Evolutionary conservation across 2,888 invertebrate genomes (phyloP).

Genomic region (Falcaria lacertinaria): DNA sequence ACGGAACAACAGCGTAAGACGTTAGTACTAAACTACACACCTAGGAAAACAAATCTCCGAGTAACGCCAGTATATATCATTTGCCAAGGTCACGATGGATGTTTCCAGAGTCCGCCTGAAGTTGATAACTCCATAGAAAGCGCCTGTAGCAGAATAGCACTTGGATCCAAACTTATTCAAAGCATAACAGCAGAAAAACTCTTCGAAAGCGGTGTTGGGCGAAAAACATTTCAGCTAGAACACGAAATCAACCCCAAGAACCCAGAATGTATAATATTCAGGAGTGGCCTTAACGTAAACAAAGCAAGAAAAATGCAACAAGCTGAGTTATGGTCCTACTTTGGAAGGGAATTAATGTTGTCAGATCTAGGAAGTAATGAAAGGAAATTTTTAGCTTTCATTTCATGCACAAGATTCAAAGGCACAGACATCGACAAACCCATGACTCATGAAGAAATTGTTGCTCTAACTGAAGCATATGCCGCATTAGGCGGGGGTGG

Average conservation of each 20-base stretch:
- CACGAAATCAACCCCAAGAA: conserved; percentile 78
- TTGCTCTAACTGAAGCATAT: conserved; percentile 86
- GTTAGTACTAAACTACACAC: conserved; percentile 77
- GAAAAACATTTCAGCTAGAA: conserved; percentile 91
- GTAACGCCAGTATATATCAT: conserved; percentile 91
- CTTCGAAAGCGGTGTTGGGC: conserved; percentile 85
- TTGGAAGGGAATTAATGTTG: conserved; percentile 91
- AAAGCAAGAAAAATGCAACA: conserved; percentile 87
- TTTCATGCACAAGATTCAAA: conserved; percentile 91
- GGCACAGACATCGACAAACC: conserved; percentile 81
- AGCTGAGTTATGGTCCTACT: conserved; percentile 89
- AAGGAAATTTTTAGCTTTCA: conserved; percentile 92
- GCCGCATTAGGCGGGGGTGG: conserved; percentile 96
- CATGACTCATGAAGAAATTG: conserved; percentile 84
- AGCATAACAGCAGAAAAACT: conserved; percentile 93
- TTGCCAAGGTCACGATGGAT: conserved; percentile 88
- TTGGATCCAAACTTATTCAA: conserved; percentile 90
- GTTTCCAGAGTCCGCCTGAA: conserved; percentile 84
- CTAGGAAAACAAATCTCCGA: conserved; percentile 78
- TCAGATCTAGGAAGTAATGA: conserved; percentile 82
- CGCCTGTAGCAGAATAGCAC: conserved; percentile 86
- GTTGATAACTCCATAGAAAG: conserved; percentile 83
- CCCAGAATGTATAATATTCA: conserved; percentile 85
- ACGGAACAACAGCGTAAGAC: conserved; percentile 62
- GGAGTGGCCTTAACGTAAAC: conserved; percentile 84